Evolutionary conservation across 2,797 vertebrate genomes (phyloP).

Genomic region (Enteromius paludinosus): DNA sequence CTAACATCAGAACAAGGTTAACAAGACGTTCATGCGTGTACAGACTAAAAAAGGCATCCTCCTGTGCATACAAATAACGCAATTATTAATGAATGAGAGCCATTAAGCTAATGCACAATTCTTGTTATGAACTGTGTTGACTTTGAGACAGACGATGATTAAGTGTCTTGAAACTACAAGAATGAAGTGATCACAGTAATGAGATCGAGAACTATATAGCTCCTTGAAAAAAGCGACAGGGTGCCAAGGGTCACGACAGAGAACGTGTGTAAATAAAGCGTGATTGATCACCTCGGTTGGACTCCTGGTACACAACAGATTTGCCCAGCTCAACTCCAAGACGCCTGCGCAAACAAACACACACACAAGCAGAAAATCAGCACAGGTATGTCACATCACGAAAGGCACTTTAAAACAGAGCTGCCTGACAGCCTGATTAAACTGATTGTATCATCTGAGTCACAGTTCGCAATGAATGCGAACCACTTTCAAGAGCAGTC

Average conservation of each 20-base stretch:
- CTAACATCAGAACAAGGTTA: not conserved
- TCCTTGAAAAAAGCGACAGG: rapidly evolving
- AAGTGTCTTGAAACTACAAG: not conserved
- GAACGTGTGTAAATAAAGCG: not conserved
- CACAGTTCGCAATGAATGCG: not conserved
- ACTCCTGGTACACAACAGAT: slow-evolving; percentile 95
- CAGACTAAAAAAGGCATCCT: no score
- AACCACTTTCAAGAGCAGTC: not conserved
- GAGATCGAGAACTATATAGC: not conserved
- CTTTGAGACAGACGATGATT: not conserved
- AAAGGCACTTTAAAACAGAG: not conserved
- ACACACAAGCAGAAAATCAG: slow-evolving; percentile 25
- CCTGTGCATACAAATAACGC: not conserved
- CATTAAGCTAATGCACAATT: no score
- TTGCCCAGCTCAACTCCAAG: slow-evolving; percentile 96
- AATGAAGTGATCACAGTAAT: not conserved
- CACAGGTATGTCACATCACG: not conserved
- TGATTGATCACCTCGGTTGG: slow-evolving; percentile 87
- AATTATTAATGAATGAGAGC: not conserved
- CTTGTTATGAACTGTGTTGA: not conserved
- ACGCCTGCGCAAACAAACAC: slow-evolving; percentile 80
- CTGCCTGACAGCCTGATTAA: not conserved
- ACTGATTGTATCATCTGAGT: not conserved
- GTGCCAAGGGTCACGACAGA: not conserved
- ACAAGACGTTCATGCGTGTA: not conserved